Evolutionary conservation across 2,797 vertebrate genomes (phyloP), one percentile per base, ranked within the genome.

Genomic region (Scleropages formosus): DNA sequence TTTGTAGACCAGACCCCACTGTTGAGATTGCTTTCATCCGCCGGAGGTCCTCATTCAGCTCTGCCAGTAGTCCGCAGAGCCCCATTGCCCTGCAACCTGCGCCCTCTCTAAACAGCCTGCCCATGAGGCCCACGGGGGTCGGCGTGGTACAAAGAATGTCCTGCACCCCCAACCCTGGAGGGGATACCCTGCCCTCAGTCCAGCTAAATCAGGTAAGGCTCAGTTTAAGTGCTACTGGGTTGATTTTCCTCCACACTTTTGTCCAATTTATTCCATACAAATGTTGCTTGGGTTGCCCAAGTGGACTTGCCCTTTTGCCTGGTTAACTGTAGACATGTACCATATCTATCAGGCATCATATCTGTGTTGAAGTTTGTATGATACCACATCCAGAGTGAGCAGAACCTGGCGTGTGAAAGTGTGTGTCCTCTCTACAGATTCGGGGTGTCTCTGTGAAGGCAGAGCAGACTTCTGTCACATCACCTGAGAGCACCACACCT

Each of bases 21-120:
- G 96, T 94, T 88, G 96, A 98, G 79, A 95, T 98, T 62, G 94
- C 94, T 69, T 98, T 96, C 80, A 94, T 98, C 86, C 88, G 94
- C 60, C 87, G 90, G 77, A 90, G 91, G 47, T 88, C 80, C 0
- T 86, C 82, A 4, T 82, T 85, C 51, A 80, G 82, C 81, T 90
- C 88, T 70, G 84, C 86, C 81, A 91, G 90, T 76, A 89, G 83
- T 10, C 84, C 84, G 0, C 92, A 91, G 16, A 86, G 81, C 71
- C 87, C 91, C 12, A 83, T 89, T 79, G 86, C 82, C 65, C 77
- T 85, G 46, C 86, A 87, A 58, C 84, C 81, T 0, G 71, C 86
- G n/a, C 65, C 80, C 2, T 75, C 31, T 15, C 82, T 81, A 44
- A 74, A 7, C 8, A 82, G 76, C 0, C 80, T 88, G 59, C 84